Conservation (phyloP, 2,888 invertebrate species). For the Rhingia campestris region DNA sequence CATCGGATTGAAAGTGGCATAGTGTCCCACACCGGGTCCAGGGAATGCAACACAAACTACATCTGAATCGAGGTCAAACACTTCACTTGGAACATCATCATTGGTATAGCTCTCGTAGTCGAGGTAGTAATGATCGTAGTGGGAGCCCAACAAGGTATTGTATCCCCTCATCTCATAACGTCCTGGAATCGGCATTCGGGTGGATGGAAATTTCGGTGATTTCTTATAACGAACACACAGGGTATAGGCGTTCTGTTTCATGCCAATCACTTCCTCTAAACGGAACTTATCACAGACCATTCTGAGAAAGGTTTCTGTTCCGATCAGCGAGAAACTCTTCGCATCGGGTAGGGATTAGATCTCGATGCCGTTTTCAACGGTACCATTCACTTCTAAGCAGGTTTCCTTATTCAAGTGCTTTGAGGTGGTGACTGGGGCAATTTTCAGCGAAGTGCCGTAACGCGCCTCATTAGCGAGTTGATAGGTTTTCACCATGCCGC, state of each 20-base stretch:
- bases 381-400: constrained; percentile 93
- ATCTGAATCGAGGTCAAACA: constrained; percentile 87
- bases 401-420: constrained; percentile 89
- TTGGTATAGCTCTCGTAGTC: constrained; percentile 88
- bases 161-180: constrained; percentile 97
- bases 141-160: constrained; percentile 95
- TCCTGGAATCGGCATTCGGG: constrained; percentile 87
- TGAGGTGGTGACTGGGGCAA: constrained; percentile 92
- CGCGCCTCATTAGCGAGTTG: constrained; percentile 86
- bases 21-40: constrained; percentile 92
- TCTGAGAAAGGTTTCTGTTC: constrained; percentile 88
- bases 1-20: constrained; percentile 96
- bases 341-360: constrained; percentile 92
- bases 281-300: constrained; percentile 91
- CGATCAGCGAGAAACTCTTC: constrained; percentile 87
- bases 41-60: constrained; percentile 91
- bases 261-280: constrained; percentile 87
- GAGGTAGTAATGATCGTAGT: constrained; percentile 96
- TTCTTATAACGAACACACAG: constrained; percentile 92
- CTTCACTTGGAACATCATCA: constrained; percentile 87
- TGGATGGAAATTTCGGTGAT: constrained; percentile 82
- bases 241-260: constrained; percentile 93
- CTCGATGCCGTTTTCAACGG: constrained; percentile 84
- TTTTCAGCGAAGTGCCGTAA: constrained; percentile 90
- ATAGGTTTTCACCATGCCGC: constrained; percentile 95